Evolutionary conservation across 2,888 invertebrate species (phyloP).

Genomic region (Drosophila buzzatii): DNA sequence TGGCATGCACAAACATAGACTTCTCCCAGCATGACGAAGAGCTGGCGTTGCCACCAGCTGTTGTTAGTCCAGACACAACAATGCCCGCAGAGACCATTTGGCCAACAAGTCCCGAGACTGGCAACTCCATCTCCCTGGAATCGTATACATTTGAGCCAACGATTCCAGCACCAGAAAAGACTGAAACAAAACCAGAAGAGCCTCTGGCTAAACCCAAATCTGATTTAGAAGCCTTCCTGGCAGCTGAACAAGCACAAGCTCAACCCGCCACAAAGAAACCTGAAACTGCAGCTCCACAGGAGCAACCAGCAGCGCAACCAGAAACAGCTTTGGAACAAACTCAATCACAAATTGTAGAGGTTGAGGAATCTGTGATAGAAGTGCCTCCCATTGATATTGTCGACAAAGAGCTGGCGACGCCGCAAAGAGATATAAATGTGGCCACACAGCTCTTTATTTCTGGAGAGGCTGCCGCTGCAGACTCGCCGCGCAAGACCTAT

Average conservation of each 20-base stretch:
- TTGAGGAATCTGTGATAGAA: background rate
- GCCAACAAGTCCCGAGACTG: constrained; percentile 83
- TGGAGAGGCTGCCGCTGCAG: constrained; percentile 73
- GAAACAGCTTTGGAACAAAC: background rate
- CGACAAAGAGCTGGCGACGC: constrained; percentile 11
- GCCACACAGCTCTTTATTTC: constrained; percentile 83
- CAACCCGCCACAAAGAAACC: background rate
- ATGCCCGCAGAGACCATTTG: constrained; percentile 77
- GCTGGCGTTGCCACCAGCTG: constrained; percentile 39
- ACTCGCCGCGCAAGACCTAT: constrained; percentile 72
- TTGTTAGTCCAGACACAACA: constrained; percentile 25
- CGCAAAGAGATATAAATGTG: constrained; percentile 69
- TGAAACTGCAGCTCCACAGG: background rate
- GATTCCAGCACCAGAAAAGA: constrained; percentile 31
- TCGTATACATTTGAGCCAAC: constrained; percentile 80
- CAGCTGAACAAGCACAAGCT: constrained; percentile 30
- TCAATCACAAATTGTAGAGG: background rate
- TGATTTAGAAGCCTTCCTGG: constrained; percentile 38
- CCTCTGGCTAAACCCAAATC: constrained; percentile 23
- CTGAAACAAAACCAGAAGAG: constrained; percentile 14
- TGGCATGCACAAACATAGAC: constrained; percentile 80
- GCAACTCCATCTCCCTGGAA: constrained; percentile 77
- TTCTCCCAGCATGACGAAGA: constrained; percentile 78
- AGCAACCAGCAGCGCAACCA: background rate
- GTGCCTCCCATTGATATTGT: background rate